Conservation (phyloP, 2,797 vertebrate species). For the Eidolon dupreanum region DNA sequence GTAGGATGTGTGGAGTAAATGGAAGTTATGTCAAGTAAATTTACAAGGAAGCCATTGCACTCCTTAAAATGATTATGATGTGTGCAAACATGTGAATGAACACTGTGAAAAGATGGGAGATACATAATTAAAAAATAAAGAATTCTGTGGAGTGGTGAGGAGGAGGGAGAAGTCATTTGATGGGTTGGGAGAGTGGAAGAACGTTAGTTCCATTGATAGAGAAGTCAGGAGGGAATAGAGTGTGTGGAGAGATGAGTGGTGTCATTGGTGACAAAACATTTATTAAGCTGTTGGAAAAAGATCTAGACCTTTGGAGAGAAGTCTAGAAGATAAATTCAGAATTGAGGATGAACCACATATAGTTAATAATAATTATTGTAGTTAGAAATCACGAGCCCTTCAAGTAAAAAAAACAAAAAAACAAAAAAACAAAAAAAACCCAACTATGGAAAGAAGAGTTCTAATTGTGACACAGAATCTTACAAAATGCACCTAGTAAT, state of each 20-base stretch:
- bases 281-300: neutral
- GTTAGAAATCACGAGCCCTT: neutral
- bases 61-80: neutral
- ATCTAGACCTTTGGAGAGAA: neutral
- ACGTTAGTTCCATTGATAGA: neutral
- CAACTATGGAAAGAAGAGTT: neutral
- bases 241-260: neutral
- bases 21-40: neutral
- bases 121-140: neutral
- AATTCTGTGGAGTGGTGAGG: neutral
- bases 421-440: neutral
- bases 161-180: neutral
- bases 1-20: neutral
- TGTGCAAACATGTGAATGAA: neutral
- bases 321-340: neutral
- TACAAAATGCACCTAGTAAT: neutral
- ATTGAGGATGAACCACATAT: neutral
- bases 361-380: neutral
- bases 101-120: neutral
- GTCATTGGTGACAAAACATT: neutral
- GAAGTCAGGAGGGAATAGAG: neutral
- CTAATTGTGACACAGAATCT: neutral
- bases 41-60: neutral
- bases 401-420: neutral
- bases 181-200: neutral